Evolutionary conservation across 1,140 invertebrate genomes (phyloP), one percentile per base, ranked within the genome.

Genomic region (Sinonovacula constricta): DNA sequence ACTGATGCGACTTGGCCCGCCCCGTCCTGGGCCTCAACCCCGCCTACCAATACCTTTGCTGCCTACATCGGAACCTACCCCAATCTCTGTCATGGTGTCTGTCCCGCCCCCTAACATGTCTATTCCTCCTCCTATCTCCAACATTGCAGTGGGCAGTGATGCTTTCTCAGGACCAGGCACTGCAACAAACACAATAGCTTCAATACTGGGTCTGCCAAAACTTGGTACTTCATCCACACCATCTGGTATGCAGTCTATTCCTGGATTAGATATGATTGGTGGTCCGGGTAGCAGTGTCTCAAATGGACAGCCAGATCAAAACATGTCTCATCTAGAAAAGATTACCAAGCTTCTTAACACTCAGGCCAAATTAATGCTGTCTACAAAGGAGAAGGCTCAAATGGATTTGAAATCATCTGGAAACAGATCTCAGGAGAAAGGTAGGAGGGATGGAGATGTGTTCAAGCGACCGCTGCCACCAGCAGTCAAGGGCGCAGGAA

Each of bases 391-490:
- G 3, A 63, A 56, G 10, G 22, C n/a, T 34, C 24, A 39, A n/a
- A n/a, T n/a, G n/a, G n/a, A n/a, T n/a, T n/a, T n/a, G n/a, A n/a
- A n/a, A n/a, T n/a, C n/a, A n/a, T n/a, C n/a, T n/a, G n/a, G n/a
- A n/a, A n/a, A n/a, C n/a, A n/a, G n/a, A n/a, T n/a, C n/a, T n/a
- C n/a, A n/a, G n/a, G 39, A 45, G 7, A 45, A 45, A 18, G 39
- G 39, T 18, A 18, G 18, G 7, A 45, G 39, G 18, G 68, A 74
- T 33, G 53, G 24, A 22, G 79, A 74, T 69, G 57, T 84, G 39
- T 88, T 88, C 62, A 88, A 88, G 74, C 82, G 87, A 7, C 87
- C 87, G 0, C 45, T 82, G 30, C 81, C 82, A 31, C 85, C 86
- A 22, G 22, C 30, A 15, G 36, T 28, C 18, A 66, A 66, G 36